These are phyloP conservation scores for Antechinus flavipes DNA, from an alignment of 2,113 vertebrate genomes.

Conservation along the genomic window DNA sequence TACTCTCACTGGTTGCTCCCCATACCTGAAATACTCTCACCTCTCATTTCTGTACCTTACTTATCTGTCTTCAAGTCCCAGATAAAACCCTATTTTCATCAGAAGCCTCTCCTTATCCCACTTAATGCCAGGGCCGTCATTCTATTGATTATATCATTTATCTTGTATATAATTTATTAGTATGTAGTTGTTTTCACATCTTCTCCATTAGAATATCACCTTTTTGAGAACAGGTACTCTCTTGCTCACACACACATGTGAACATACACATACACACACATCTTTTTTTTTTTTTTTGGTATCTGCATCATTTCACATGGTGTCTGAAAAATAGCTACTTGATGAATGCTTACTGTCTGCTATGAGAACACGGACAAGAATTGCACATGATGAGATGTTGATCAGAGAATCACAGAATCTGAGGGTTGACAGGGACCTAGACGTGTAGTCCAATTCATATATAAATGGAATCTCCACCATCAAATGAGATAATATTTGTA, in stretches of 20 bases:
- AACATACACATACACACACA: too few relatives aligned
- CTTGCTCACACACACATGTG: not conserved
- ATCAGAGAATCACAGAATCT: not conserved
- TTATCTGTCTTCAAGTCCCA: not conserved
- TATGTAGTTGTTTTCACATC: not conserved
- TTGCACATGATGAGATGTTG: not conserved
- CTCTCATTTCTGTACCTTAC: not conserved
- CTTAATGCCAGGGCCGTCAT: not conserved
- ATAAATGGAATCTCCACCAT: not conserved
- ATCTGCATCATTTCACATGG: not conserved
- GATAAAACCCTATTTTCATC: not conserved
- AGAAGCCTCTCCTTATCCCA: not conserved
- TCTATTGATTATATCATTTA: not conserved
- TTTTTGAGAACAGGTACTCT: not conserved
- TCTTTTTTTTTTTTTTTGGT: not conserved
- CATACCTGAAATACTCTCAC: not conserved
- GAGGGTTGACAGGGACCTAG: not conserved
- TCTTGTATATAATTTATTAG: not conserved
- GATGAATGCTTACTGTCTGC: not conserved
- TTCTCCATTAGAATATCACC: not conserved
- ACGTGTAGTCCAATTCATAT: not conserved
- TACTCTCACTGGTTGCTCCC: not conserved
- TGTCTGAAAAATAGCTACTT: not conserved
- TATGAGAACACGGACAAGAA: not conserved
- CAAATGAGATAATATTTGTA: not conserved